phyloP scores from a whole-genome alignment of 1,140 invertebrate species.

The Triops cancriformis region DNA sequence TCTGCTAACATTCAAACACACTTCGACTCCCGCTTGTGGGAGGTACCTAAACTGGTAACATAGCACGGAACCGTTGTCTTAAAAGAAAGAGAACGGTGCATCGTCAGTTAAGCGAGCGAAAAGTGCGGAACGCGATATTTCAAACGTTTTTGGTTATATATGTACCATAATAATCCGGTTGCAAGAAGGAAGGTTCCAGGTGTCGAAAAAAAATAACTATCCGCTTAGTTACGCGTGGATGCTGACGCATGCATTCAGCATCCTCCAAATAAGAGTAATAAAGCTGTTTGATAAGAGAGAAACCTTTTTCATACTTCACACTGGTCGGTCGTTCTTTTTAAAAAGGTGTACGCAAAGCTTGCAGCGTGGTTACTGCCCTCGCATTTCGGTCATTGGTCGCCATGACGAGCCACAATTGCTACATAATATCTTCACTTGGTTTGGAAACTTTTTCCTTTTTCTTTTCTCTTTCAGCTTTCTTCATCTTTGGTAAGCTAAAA shows the following conservation, averaged over 20 bases:
- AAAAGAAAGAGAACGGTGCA: background rate
- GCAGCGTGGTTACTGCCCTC: background rate
- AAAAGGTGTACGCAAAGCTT: background rate
- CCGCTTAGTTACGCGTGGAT: background rate
- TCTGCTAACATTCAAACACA: background rate
- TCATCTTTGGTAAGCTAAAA: background rate
- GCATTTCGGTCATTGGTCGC: conserved; percentile 8
- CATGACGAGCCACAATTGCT: background rate
- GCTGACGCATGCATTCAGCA: conserved; percentile 8
- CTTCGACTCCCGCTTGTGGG: background rate
- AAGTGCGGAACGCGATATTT: background rate
- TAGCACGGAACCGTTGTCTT: background rate
- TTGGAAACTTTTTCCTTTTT: background rate
- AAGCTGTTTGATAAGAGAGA: background rate
- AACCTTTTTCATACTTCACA: background rate
- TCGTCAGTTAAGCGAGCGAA: background rate
- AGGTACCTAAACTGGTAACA: background rate
- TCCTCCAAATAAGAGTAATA: background rate
- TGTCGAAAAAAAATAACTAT: background rate
- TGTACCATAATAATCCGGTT: background rate
- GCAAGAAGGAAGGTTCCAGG: background rate
- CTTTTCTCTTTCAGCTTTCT: too few relatives aligned
- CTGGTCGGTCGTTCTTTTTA: background rate
- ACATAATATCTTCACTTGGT: background rate
- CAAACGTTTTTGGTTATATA: background rate